Percentiles rank a stretch among this genome's conserved stretches.
phyloP scores from a whole-genome alignment of 2,797 vertebrate genomes.

The Bufotes viridis region DNA sequence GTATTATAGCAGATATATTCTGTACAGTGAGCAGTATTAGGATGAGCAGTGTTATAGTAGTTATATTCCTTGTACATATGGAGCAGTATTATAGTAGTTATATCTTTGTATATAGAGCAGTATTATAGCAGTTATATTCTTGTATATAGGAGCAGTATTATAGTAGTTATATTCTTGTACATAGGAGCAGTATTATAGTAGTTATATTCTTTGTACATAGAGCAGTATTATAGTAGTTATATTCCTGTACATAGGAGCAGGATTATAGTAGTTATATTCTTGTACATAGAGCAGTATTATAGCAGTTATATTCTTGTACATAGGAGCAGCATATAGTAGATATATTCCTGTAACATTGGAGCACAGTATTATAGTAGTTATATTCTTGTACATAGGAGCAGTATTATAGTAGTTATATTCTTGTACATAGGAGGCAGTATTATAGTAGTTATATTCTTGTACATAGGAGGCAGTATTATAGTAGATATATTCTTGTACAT shows the following conservation, averaged over 20 bases:
- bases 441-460: constrained; percentile 13
- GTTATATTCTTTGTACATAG: neutral
- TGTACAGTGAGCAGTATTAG: too few relatives aligned
- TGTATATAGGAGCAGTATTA: neutral
- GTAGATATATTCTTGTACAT: neutral
- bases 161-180: neutral
- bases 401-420: constrained; percentile 1
- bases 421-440: constrained; percentile 8
- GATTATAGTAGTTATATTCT: too few relatives aligned
- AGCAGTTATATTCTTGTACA: neutral
- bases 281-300: too few relatives aligned
- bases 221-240: constrained; percentile 7
- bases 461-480: neutral
- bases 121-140: constrained; percentile 1
- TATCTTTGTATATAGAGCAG: neutral
- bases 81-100: constrained; percentile 4
- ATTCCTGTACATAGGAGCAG: neutral
- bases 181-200: constrained; percentile 6
- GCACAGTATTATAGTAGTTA: neutral
- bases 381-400: neutral
- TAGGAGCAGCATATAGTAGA: neutral
- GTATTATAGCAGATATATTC: constrained; percentile 9
- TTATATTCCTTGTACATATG: constrained; percentile 11
- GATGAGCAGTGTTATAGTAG: constrained; percentile 1
- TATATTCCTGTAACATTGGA: neutral